Conservation (phyloP, 2,888 invertebrate species). For the Thereva nobilitata region DNA sequence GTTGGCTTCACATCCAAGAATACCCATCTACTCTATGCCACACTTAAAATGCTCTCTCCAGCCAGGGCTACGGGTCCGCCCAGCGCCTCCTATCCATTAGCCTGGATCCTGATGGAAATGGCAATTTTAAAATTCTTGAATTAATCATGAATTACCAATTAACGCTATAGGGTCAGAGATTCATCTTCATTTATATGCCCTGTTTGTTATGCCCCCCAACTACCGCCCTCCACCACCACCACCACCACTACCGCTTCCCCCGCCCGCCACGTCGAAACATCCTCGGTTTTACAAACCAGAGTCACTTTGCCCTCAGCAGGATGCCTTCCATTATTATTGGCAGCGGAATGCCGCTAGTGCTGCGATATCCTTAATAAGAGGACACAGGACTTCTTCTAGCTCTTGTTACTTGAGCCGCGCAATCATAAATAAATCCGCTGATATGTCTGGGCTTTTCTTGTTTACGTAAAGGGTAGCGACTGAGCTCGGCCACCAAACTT, state of each 20-base stretch:
- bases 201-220: constrained; percentile 33
- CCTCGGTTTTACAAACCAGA: not conserved
- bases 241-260: not conserved
- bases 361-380: too few species aligned
- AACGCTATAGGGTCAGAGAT: constrained; percentile 44
- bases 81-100: constrained; percentile 32
- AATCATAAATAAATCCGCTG: too few species aligned
- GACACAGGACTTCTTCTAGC: too few species aligned
- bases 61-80: constrained; percentile 7
- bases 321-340: not conserved
- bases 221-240: constrained; percentile 1
- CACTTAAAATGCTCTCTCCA: constrained; percentile 20
- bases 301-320: not conserved
- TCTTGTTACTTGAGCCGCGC: too few species aligned
- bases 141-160: constrained; percentile 46
- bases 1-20: not conserved
- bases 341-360: too few species aligned
- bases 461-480: too few species aligned
- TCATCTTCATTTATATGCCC: constrained; percentile 42
- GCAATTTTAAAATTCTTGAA: constrained; percentile 45
- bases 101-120: constrained; percentile 39
- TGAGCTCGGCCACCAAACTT: too few species aligned
- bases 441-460: too few species aligned
- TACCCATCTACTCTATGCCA: constrained; percentile 11
- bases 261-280: not conserved